phyloP scores from a whole-genome alignment of 2,113 vertebrate species.

The Cyprichromis sp. region DNA sequence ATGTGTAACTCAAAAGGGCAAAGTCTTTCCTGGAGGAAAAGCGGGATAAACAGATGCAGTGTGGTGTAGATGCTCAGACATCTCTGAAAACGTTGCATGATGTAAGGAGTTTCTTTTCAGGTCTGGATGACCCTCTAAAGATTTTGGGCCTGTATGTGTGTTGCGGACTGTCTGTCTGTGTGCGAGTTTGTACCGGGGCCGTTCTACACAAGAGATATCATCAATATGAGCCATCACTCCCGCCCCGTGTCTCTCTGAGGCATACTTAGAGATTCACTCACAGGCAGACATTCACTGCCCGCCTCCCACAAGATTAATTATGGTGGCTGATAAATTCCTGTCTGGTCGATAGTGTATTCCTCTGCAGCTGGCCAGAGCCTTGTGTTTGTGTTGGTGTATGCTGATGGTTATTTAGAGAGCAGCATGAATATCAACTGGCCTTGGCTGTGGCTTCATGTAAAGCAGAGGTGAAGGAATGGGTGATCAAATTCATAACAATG shows the following conservation, averaged over 20 bases:
- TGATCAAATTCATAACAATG: not conserved
- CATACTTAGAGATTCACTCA: not conserved
- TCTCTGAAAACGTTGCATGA: not conserved
- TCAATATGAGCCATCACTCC: not conserved
- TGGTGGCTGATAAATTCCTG: conserved; percentile 39
- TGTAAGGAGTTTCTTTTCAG: not conserved
- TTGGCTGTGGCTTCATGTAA: not conserved
- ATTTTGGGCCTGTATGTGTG: not conserved
- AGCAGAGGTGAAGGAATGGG: not conserved
- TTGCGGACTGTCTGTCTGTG: not conserved
- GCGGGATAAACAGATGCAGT: not conserved
- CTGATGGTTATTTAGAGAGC: not conserved
- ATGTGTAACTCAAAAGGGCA: not conserved
- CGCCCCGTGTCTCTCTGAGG: conserved; percentile 4
- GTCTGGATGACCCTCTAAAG: not conserved
- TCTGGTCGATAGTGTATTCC: conserved; percentile 41
- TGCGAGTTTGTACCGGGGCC: not conserved
- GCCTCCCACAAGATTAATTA: conserved; percentile 51
- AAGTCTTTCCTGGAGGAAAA: not conserved
- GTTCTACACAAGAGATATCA: not conserved
- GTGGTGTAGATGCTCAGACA: not conserved
- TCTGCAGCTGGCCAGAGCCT: not conserved
- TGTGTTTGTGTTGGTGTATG: not conserved
- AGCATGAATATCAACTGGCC: not conserved
- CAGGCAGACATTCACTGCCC: not conserved